Conservation (phyloP, 2,888 invertebrate genomes). For the Nemurella pictetii region DNA sequence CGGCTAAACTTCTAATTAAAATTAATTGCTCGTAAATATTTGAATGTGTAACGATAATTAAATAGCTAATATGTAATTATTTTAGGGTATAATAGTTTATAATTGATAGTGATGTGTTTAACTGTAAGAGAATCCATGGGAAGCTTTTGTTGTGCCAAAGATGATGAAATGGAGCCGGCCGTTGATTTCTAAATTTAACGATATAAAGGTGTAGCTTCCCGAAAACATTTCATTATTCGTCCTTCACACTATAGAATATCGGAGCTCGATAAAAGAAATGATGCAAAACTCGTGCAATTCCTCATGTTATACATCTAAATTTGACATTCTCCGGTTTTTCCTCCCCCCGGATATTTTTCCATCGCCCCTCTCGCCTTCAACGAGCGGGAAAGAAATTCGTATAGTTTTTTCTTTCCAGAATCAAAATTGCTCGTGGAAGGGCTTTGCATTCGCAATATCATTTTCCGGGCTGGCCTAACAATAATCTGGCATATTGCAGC, state of each 20-base stretch:
- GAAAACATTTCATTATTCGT: no score
- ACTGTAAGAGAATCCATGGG: background rate
- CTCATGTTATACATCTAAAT: background rate
- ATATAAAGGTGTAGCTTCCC: no score
- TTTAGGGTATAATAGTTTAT: background rate
- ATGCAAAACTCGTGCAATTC: background rate
- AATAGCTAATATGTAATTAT: background rate
- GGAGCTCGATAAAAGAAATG: background rate
- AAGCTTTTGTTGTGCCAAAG: background rate
- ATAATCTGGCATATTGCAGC: background rate
- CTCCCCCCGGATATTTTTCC: background rate
- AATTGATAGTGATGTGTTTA: background rate
- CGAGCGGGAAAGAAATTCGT: background rate
- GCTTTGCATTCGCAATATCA: background rate
- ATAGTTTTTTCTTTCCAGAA: background rate
- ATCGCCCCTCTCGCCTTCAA: background rate
- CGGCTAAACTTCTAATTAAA: background rate
- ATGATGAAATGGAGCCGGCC: background rate
- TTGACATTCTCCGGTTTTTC: background rate
- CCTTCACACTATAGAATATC: no score
- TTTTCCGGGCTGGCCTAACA: background rate
- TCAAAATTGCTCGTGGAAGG: background rate
- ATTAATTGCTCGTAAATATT: background rate
- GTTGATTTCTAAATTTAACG: background rate
- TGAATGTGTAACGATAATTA: background rate